Percentiles rank a stretch among this genome's conserved stretches.
phyloP scores from a whole-genome alignment of 2,888 invertebrate genomes.

The Erannis defoliaria region DNA sequence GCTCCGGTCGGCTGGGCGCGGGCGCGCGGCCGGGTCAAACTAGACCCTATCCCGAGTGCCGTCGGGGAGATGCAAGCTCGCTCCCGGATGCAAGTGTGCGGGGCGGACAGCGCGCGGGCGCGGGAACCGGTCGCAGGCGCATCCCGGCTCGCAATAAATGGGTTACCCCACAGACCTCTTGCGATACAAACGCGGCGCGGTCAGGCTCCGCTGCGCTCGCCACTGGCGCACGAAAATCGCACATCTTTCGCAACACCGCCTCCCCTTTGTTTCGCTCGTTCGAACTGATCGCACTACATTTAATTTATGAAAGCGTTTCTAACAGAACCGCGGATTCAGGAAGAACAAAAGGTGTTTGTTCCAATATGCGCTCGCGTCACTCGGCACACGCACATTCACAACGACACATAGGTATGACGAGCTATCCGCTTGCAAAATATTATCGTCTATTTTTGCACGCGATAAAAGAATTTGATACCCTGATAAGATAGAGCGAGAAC shows the following conservation, averaged over 20 bases:
- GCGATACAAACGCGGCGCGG: slow-evolving; percentile 70
- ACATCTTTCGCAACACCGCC: slow-evolving; percentile 16
- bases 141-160: slow-evolving; percentile 76
- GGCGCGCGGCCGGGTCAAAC: slow-evolving; percentile 45
- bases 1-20: slow-evolving; percentile 67
- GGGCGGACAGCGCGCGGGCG: slow-evolving; percentile 46
- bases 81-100: slow-evolving; percentile 78
- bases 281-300: slow-evolving; percentile 17
- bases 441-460: slow-evolving; percentile 62
- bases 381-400: slow-evolving; percentile 31
- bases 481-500: slow-evolving; percentile 66
- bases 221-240: slow-evolving; percentile 38
- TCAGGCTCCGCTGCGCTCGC: slow-evolving; percentile 43
- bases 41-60: slow-evolving; percentile 49
- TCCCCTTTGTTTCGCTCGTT: slow-evolving; percentile 27
- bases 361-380: slow-evolving; percentile 55
- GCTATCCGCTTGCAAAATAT: slow-evolving; percentile 63
- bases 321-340: slow-evolving; percentile 33
- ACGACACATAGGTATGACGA: slow-evolving; percentile 54
- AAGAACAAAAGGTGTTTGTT: slow-evolving; percentile 42
- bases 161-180: slow-evolving; percentile 86
- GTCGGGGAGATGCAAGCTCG: slow-evolving; percentile 57
- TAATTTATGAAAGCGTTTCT: slow-evolving; percentile 25
- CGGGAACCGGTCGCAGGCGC: slow-evolving; percentile 71
- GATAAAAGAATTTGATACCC: slow-evolving; percentile 57